Evolutionary conservation across 2,888 invertebrate species (phyloP), one percentile per base, ranked within the genome.

Genomic region (Lymantria dispar): DNA sequence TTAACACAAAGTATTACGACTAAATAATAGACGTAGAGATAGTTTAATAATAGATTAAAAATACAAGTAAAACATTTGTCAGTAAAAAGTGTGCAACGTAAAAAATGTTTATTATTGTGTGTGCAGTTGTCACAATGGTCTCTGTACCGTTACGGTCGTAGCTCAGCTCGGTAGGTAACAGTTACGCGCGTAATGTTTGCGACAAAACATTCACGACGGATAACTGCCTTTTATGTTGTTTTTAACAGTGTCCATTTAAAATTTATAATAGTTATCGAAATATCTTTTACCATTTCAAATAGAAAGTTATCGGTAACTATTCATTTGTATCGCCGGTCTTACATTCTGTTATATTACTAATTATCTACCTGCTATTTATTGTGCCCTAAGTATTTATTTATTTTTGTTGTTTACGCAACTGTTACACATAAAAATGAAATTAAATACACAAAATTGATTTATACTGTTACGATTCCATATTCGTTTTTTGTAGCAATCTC

Each of bases 11-110:
- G 22, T 22, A 5, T 22, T 22, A 22, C 5, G n/a, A 22, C 22
- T 3, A 22, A 5, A 22, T 22, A 22, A 22, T 22, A 22, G 22
- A 22, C 22, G 38, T 3, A 40, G 15, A 40, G 40, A 40, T 14
- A 40, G 40, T 10, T 9, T 14, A 40, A 40, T 40, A 40, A 40
- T 42, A 52, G 53, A 29, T 44, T 47, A 40, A 44, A 15, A 56
- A 56, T 58, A 44, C 50, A 47, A 57, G 62, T 53, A 45, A 64
- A 54, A 51, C 43, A 37, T 54, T 60, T 63, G 53, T 53, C 22
- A 51, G 22, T 40, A 48, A 52, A 50, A 50, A 54, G 47, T 12
- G 42, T 22, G 22, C 22, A 22, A 22, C 50, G 15, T 33, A 36
- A 47, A 46, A 53, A 50, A 48, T n/a, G 29, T 33, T 41, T 13